Percentiles rank a stretch among this genome's conserved stretches.
These are phyloP conservation scores for Drosophila kanapiae DNA, from an alignment of 1,140 invertebrate genomes.

Conservation along the genomic window DNA sequence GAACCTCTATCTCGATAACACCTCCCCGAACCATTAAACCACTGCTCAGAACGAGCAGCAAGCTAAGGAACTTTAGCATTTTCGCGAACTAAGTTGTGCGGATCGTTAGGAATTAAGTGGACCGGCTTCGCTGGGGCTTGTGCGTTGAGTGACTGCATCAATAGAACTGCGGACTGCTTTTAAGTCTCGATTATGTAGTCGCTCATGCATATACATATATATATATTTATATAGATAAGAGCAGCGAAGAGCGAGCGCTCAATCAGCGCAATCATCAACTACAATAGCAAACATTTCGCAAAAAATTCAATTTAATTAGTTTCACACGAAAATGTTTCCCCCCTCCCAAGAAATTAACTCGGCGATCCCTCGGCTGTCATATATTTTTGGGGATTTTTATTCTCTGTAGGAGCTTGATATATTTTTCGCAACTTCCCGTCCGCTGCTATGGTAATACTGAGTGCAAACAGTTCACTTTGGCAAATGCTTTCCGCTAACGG, in stretches of 20 bases:
- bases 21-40: conserved; percentile 17
- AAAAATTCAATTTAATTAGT: conserved; percentile 44
- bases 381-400: conserved; percentile 34
- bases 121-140: conserved; percentile 49
- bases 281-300: conserved; percentile 33
- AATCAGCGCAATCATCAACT: conserved; percentile 41
- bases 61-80: conserved; percentile 31
- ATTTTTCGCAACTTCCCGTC: conserved; percentile 12
- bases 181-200: conserved; percentile 68
- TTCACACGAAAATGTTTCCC: conserved; percentile 31
- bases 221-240: conserved; percentile 20
- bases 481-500: conserved; percentile 18
- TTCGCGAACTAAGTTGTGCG: conserved; percentile 14
- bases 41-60: conserved; percentile 22
- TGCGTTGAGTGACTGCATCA: conserved; percentile 59
- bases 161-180: conserved; percentile 62
- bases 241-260: conserved; percentile 35
- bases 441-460: conserved; percentile 47
- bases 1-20: conserved; percentile 26
- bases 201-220: conserved; percentile 4
- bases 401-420: conserved; percentile 13
- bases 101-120: conserved; percentile 26
- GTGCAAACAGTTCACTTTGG: conserved; percentile 11
- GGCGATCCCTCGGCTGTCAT: conserved; percentile 11
- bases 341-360: conserved; percentile 16